Base-by-base conservation (phyloP, 2,113 vertebrate genomes). In the Cephalopterus ornatus region DNA sequence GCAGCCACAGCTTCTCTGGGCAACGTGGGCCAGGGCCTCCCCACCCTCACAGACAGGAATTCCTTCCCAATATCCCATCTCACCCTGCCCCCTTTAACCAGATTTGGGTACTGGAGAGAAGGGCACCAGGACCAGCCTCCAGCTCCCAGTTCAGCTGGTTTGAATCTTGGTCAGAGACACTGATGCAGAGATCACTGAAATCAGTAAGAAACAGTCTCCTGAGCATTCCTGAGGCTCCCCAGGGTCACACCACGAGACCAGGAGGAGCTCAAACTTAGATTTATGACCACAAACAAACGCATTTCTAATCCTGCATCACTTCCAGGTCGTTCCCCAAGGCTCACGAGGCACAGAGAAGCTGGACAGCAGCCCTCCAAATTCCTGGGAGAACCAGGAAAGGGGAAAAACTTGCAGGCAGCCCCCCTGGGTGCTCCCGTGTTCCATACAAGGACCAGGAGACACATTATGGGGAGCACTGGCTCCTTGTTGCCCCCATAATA, bases 181-280 rank as follows among this genome's bases (percentile, higher is more conserved):
- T 12, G 46, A 26, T 2, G 9, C 41, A 85, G n/a, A 83, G 6
- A 49, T 10, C 6, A 11, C 12, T 21, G n/a, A 19, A 70, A 58
- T 20, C 0, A 2, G 1, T 9, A 12, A 67, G 21, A 67, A 80
- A 23, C 10, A 2, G 6, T 3, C 13, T 58, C 42, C 62, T 4
- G 15, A 44, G 47, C n/a, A 83, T 24, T 46, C 47, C 42, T 1
- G 4, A 27, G 26, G 33, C n/a, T 65, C 24, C 23, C 26, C 26
- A 2, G 19, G 14, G 16, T 35, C 79, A 35, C 28, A n/a, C 1
- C 3, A n/a, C 50, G 33, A 46, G 22, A 65, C 11, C 2, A 1
- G 22, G 47, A 76, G 39, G 23, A 56, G 6, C 53, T 35, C 41
- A 12, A 79, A 71, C 58, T 35, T 42, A 12, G 52, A 27, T 58